A percentile compares a stretch with the other conserved stretches of the same genome.
Conservation (phyloP, 2,888 invertebrate genomes). For the Girardia tigrina region DNA sequence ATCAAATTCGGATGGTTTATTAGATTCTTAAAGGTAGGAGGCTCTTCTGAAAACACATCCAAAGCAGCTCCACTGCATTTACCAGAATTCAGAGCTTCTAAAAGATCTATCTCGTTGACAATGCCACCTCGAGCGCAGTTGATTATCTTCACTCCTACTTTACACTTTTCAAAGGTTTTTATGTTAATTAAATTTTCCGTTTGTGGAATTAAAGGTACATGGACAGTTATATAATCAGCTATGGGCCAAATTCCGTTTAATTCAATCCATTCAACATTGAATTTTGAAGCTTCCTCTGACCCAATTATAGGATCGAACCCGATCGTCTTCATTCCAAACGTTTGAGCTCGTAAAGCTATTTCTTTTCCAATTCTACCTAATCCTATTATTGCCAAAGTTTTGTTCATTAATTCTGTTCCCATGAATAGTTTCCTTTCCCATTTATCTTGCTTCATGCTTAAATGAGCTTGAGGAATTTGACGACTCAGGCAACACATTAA, state of each 20-base stretch:
- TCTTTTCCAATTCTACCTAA: slow-evolving; percentile 86
- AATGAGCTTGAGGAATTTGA: slow-evolving; percentile 3
- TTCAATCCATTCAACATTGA: slow-evolving; percentile 65
- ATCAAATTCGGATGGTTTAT: slow-evolving; percentile 73
- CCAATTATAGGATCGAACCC: slow-evolving; percentile 84
- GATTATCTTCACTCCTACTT: slow-evolving; percentile 71
- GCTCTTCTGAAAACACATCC: slow-evolving; percentile 75
- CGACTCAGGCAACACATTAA: slow-evolving; percentile 61
- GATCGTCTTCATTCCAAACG: slow-evolving; percentile 88
- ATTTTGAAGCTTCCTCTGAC: slow-evolving; percentile 62
- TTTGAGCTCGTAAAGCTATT: slow-evolving; percentile 80
- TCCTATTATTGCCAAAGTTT: slow-evolving; percentile 80
- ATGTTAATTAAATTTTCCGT: slow-evolving; percentile 78
- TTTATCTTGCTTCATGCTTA: slow-evolving; percentile 68
- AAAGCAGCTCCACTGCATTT: slow-evolving; percentile 80
- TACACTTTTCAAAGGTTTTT: slow-evolving; percentile 63
- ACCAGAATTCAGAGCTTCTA: slow-evolving; percentile 65
- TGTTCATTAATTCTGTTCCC: slow-evolving; percentile 65
- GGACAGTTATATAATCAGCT: slow-evolving; percentile 89
- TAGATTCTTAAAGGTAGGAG: slow-evolving; percentile 54
- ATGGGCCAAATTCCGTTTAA: slow-evolving; percentile 75
- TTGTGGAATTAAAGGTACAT: slow-evolving; percentile 80
- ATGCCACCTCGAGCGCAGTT: slow-evolving; percentile 94
- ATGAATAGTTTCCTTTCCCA: slow-evolving; percentile 80
- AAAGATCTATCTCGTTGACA: slow-evolving; percentile 70